phyloP scores from a whole-genome alignment of 2,888 invertebrate species.

The Rhagonycha lutea region DNA sequence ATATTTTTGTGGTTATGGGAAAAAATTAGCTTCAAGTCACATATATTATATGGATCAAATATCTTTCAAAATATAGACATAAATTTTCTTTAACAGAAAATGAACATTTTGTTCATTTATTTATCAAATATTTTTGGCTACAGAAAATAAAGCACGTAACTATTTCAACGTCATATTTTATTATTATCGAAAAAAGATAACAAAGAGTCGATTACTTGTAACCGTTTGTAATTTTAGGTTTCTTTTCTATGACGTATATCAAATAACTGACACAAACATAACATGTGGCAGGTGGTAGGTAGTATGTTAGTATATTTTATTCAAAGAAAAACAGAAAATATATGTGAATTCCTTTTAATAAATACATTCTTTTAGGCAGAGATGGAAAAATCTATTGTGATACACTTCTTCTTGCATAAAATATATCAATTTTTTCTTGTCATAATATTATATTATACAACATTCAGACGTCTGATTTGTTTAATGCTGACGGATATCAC shows the following conservation, averaged over 20 bases:
- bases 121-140: not conserved
- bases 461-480: not conserved
- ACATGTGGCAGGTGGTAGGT: constrained; percentile 14
- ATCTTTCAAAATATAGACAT: not conserved
- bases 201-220: not conserved
- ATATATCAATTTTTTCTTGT: constrained; percentile 1
- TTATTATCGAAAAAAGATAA: not conserved
- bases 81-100: not conserved
- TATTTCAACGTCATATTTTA: not conserved
- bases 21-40: not conserved
- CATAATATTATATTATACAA: not conserved
- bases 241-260: constrained; percentile 12
- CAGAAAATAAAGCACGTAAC: not conserved
- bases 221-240: constrained; percentile 7
- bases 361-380: constrained; percentile 3
- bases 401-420: constrained; percentile 8
- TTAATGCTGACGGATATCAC: not conserved
- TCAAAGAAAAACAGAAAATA: constrained; percentile 8
- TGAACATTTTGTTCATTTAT: not conserved
- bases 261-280: constrained; percentile 16
- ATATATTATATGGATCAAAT: not conserved
- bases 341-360: not conserved
- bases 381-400: not conserved
- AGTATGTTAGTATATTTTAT: constrained; percentile 8
- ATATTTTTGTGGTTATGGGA: not conserved